These are phyloP conservation scores for Sebastes oblongus DNA, from an alignment of 2,797 vertebrate genomes.

Conservation along the genomic window DNA sequence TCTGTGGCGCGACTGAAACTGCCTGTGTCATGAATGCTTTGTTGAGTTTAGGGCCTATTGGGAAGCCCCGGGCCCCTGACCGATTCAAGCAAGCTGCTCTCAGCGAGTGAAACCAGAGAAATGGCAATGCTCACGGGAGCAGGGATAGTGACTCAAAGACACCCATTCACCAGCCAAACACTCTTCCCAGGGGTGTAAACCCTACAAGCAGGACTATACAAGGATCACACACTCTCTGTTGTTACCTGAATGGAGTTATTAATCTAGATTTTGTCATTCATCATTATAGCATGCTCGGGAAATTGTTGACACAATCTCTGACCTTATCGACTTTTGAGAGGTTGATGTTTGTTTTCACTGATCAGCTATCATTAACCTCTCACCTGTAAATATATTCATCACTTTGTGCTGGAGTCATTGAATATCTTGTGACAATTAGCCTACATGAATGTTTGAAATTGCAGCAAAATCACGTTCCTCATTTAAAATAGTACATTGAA, in stretches of 20 bases:
- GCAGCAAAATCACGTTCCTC: not conserved
- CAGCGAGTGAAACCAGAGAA: conserved; percentile 72
- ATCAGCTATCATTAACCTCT: not conserved
- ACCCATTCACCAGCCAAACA: conserved; percentile 56
- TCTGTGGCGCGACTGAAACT: conserved; percentile 50
- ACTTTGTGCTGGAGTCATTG: not conserved
- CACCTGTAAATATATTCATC: not conserved
- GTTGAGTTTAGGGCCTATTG: conserved; percentile 52
- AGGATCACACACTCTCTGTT: conserved; percentile 37
- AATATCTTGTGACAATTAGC: not conserved
- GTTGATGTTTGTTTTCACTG: not conserved
- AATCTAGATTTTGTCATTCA: conserved; percentile 20
- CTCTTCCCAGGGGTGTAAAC: conserved; percentile 43
- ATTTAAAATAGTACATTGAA: not conserved
- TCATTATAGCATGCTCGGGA: not conserved
- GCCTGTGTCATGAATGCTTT: conserved; percentile 60
- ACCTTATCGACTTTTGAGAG: not conserved
- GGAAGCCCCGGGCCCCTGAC: conserved; percentile 45
- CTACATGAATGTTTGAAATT: not conserved
- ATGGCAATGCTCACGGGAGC: conserved; percentile 67
- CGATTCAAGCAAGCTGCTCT: conserved; percentile 50
- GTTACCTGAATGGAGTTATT: conserved; percentile 26
- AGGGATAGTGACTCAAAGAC: conserved; percentile 59
- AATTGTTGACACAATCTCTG: conserved; percentile 4
- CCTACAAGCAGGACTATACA: conserved; percentile 19